phyloP scores from a whole-genome alignment of 2,113 vertebrate genomes.

The Sinocyclocheilus anophthalmus region DNA sequence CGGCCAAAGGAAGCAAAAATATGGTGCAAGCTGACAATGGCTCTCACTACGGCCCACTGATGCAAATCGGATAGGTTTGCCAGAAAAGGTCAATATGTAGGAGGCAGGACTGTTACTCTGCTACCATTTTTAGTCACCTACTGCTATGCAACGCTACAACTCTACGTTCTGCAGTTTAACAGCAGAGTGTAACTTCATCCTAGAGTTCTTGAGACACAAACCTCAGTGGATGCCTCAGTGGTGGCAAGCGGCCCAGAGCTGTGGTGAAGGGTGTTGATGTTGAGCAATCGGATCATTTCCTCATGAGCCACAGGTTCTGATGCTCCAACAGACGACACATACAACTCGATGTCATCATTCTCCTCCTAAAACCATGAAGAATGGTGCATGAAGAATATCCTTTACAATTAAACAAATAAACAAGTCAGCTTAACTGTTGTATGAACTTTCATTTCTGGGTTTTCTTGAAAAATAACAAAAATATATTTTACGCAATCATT shows the following conservation, averaged over 20 bases:
- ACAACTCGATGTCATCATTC: constrained; percentile 91
- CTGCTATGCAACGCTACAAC: background rate
- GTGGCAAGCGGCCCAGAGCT: constrained; percentile 89
- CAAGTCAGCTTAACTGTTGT: too few relatives aligned
- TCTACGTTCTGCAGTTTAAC: background rate
- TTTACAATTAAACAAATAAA: background rate
- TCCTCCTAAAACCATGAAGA: constrained; percentile 73
- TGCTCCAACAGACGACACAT: constrained; percentile 84
- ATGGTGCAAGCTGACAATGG: background rate
- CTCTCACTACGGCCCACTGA: background rate
- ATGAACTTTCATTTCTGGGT: too few relatives aligned
- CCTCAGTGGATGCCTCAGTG: constrained; percentile 88
- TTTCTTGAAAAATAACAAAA: too few relatives aligned
- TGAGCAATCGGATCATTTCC: constrained; percentile 90
- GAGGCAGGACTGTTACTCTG: background rate
- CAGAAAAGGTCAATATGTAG: background rate
- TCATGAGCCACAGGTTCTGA: constrained; percentile 82
- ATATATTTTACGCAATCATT: too few relatives aligned
- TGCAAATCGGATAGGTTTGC: background rate
- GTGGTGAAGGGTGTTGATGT: constrained; percentile 84
- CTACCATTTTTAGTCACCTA: background rate
- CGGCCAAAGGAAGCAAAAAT: background rate
- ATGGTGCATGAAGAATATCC: background rate
- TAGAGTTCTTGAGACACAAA: constrained; percentile 62
- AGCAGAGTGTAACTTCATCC: background rate